Percentiles rank a stretch among this genome's conserved stretches.
phyloP scores from a whole-genome alignment of 2,113 vertebrate species.

The Psilopogon haemacephalus region DNA sequence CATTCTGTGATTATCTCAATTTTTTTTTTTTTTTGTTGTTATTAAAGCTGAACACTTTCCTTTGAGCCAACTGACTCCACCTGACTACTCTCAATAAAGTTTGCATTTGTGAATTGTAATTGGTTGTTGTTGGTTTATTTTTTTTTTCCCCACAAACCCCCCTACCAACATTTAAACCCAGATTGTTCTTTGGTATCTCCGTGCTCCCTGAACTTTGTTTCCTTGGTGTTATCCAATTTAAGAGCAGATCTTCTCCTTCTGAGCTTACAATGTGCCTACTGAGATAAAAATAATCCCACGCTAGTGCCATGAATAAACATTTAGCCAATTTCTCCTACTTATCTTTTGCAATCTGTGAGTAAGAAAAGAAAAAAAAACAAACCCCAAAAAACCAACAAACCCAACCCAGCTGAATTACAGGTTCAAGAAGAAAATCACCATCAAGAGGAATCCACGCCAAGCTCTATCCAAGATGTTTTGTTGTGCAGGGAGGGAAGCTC shows the following conservation, averaged over 20 bases:
- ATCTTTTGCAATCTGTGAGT: background rate
- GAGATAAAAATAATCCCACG: constrained; percentile 42
- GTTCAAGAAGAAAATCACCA: background rate
- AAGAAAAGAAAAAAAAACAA: background rate
- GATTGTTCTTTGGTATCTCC: background rate
- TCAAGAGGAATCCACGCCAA: background rate
- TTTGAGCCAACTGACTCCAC: background rate
- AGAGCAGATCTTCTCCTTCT: constrained; percentile 5
- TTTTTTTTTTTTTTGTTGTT: background rate
- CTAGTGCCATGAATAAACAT: constrained; percentile 24
- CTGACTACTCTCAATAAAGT: background rate
- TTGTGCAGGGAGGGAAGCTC: background rate
- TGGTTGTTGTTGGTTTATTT: too few species aligned
- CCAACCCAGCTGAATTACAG: background rate
- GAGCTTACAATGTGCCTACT: background rate
- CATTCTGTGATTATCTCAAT: background rate
- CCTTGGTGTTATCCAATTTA: background rate
- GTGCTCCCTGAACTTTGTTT: background rate
- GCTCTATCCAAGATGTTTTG: background rate
- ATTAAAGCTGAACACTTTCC: background rate
- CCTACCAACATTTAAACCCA: background rate
- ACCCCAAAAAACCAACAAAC: too few species aligned
- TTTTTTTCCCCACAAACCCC: background rate
- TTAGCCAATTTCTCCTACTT: background rate
- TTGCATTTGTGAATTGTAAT: background rate